Base-by-base conservation (phyloP, 2,888 invertebrate species). In the Drosophila meridionalis region DNA sequence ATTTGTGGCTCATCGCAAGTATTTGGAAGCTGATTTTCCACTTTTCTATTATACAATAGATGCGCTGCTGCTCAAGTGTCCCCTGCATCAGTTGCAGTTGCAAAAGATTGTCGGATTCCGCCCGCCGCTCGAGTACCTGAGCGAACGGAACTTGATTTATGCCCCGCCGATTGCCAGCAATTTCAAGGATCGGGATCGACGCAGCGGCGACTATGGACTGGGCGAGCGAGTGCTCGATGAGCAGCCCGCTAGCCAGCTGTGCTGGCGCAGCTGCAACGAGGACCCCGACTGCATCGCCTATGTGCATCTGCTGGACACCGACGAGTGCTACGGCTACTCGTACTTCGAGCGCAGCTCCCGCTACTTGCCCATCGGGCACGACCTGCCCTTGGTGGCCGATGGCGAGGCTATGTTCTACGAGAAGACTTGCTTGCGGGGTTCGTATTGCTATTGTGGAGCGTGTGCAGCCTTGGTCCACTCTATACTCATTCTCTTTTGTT, bases 101-200 rank as follows among this genome's bases (percentile, higher is more conserved):
- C 92, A 93, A 79, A 93, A 93, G 77, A 92, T 93, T 58, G 89
- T 93, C 20, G 93, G 93, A 8, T 93, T 91, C 82, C 92, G 93
- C 3, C 93, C 93, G 6, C 87, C 92, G 2, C 53, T 87, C 9
- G 90, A 91, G 32, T 87, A 89, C 60, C 72, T 93, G 5, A 89
- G 78, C 14, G 87, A 87, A 57, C 72, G 73, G 11, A 92, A 92
- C 68, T 77, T 91, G 34, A 89, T 92, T 62, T 88, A 92, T 66
- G 72, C 81, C 11, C 85, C 90, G 28, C 73, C 84, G 20, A 80
- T 83, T 14, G 78, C 77, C 26, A 76, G 75, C 64, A 85, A 84
- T 66, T 90, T 87, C 36, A 90, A 89, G 72, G 85, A 88, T 78
- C 85, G 86, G 14, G 80, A 86, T 71, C 73, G 80, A 30, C 72